phyloP scores from a whole-genome alignment of 2,888 invertebrate genomes.

The Trissolcus brochymenae region DNA sequence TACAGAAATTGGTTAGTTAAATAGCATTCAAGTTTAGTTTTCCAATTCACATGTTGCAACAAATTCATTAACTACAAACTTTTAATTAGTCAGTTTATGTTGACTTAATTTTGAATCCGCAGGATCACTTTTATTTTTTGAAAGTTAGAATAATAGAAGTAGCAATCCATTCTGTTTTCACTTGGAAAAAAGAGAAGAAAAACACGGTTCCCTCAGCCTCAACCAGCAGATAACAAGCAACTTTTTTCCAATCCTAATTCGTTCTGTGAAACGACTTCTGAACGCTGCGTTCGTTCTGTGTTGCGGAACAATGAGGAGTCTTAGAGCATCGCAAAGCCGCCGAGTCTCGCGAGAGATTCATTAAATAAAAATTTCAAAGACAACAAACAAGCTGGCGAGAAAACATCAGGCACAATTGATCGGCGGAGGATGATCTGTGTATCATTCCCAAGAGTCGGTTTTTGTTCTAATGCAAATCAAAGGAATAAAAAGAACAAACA shows the following conservation, averaged over 20 bases:
- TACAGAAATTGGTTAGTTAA: too few species aligned
- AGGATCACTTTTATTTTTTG: too few species aligned
- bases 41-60: too few species aligned
- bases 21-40: too few species aligned
- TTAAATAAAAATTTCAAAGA: conserved; percentile 33
- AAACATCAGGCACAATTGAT: conserved; percentile 15
- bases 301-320: conserved; percentile 27
- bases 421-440: neutral
- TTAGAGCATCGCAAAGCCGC: conserved; percentile 1
- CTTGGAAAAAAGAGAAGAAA: neutral
- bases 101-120: too few species aligned
- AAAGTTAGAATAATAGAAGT: too few species aligned
- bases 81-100: too few species aligned
- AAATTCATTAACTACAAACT: too few species aligned
- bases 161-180: too few species aligned
- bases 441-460: neutral
- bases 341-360: conserved; percentile 18
- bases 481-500: neutral
- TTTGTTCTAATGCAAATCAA: neutral
- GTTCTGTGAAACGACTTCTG: conserved; percentile 32
- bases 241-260: conserved; percentile 41
- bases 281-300: conserved; percentile 25
- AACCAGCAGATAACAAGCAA: conserved; percentile 52
- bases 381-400: conserved; percentile 9
- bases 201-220: conserved; percentile 28